These are phyloP conservation scores for Platycheirus albimanus DNA, from an alignment of 2,888 invertebrate species.

Conservation along the genomic window DNA sequence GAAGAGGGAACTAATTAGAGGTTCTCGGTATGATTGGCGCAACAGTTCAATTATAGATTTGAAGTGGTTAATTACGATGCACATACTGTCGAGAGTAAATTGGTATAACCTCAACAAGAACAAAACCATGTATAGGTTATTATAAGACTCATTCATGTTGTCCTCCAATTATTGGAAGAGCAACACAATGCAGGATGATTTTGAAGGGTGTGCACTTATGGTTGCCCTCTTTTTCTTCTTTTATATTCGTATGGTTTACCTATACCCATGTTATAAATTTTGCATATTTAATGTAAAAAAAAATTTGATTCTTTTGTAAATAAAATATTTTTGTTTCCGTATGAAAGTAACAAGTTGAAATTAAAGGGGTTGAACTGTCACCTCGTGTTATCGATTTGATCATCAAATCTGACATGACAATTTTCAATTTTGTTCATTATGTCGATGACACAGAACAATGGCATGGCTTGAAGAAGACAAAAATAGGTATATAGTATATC, in stretches of 20 bases:
- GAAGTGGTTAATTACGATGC: constrained; percentile 73
- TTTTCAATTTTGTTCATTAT: constrained; percentile 9
- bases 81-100: constrained; percentile 31
- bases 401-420: constrained; percentile 19
- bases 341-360: neutral
- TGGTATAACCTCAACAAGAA: constrained; percentile 56
- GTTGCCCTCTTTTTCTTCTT: neutral
- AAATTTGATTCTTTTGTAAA: too few species aligned
- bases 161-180: neutral
- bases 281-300: too few species aligned
- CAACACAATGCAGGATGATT: constrained; percentile 1
- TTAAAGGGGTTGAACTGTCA: neutral
- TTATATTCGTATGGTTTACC: neutral
- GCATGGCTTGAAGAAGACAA: constrained; percentile 11
- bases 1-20: constrained; percentile 71
- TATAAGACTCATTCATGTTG: neutral
- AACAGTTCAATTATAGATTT: constrained; percentile 73
- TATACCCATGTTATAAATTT: too few species aligned
- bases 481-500: neutral
- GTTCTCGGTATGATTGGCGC: constrained; percentile 72
- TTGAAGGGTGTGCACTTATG: neutral
- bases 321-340: neutral
- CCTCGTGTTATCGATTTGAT: neutral
- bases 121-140: constrained; percentile 42
- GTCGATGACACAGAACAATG: constrained; percentile 17